Evolutionary conservation across 1,140 invertebrate species (phyloP).

Genomic region (Drosophila mojavensis): DNA sequence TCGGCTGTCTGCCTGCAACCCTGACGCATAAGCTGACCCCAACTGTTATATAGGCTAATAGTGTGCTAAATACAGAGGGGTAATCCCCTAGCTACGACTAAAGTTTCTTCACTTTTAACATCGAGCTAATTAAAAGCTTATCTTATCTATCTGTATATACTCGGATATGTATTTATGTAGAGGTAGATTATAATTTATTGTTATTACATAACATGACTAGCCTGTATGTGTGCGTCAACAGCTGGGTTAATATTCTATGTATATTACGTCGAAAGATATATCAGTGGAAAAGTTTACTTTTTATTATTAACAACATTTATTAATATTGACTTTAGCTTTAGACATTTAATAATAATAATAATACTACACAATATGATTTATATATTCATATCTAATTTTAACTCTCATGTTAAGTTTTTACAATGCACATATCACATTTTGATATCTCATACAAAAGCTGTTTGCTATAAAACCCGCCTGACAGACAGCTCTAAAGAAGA

Average conservation of each 20-base stretch:
- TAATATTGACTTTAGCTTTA: no score
- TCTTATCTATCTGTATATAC: conserved; percentile 1
- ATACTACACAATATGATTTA: no score
- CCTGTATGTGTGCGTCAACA: conserved; percentile 8
- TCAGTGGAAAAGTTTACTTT: not conserved
- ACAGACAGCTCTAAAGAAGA: conserved; percentile 15
- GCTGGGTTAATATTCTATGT: not conserved
- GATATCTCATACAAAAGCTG: conserved; percentile 33
- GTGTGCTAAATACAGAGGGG: conserved; percentile 1
- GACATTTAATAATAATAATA: no score
- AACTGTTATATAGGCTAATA: conserved; percentile 8
- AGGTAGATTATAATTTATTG: conserved; percentile 6
- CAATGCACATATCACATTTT: not conserved
- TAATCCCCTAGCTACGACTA: not conserved
- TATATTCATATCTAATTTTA: no score
- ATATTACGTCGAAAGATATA: not conserved
- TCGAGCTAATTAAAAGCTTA: not conserved
- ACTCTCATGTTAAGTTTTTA: not conserved
- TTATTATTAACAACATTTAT: not conserved
- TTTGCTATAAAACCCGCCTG: conserved; percentile 9
- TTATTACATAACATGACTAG: not conserved
- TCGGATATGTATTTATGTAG: no score
- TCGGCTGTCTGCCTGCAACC: not conserved
- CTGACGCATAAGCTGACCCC: conserved; percentile 28
- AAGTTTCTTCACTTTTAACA: not conserved